Evolutionary conservation across 1,140 invertebrate genomes (phyloP).

Genomic region (Zaprionus taronus): DNA sequence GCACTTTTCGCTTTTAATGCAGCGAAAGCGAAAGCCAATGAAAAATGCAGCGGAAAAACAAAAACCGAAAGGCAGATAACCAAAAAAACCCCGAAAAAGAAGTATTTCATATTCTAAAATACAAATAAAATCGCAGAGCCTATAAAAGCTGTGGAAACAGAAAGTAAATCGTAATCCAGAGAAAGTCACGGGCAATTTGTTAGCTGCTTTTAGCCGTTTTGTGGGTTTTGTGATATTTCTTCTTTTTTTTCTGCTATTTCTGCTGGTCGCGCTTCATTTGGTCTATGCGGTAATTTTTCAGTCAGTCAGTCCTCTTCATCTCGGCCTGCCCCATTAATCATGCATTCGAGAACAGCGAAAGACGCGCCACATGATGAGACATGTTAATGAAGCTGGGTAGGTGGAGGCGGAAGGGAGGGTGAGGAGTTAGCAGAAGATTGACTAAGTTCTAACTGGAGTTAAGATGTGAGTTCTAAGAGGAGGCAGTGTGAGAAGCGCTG

Average conservation of each 20-base stretch:
- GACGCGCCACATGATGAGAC: slow-evolving; percentile 27
- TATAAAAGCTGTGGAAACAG: slow-evolving; percentile 71
- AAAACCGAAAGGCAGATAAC: slow-evolving; percentile 31
- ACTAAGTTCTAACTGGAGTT: slow-evolving; percentile 15
- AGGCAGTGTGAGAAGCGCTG: slow-evolving; percentile 21
- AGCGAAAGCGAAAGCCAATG: slow-evolving; percentile 66
- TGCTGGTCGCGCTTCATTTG: slow-evolving; percentile 46
- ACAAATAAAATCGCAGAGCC: slow-evolving; percentile 47
- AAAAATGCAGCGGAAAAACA: slow-evolving; percentile 53
- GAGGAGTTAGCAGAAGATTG: neutral
- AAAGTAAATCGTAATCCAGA: slow-evolving; percentile 79
- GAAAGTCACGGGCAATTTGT: slow-evolving; percentile 60
- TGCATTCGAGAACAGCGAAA: slow-evolving; percentile 60
- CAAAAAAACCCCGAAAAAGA: slow-evolving; percentile 25
- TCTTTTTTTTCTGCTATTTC: slow-evolving; percentile 18
- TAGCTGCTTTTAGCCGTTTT: slow-evolving; percentile 11
- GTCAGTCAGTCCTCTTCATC: neutral
- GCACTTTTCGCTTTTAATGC: slow-evolving; percentile 51
- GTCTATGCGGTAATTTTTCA: slow-evolving; percentile 68
- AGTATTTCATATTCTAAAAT: slow-evolving; percentile 66
- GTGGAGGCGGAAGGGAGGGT: neutral
- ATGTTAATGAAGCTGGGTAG: slow-evolving; percentile 63
- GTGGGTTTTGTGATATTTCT: slow-evolving; percentile 1
- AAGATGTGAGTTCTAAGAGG: neutral
- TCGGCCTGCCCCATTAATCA: slow-evolving; percentile 64